These are phyloP conservation scores for Caerostris darwini DNA, from an alignment of 1,140 invertebrate species.

Conservation along the genomic window DNA sequence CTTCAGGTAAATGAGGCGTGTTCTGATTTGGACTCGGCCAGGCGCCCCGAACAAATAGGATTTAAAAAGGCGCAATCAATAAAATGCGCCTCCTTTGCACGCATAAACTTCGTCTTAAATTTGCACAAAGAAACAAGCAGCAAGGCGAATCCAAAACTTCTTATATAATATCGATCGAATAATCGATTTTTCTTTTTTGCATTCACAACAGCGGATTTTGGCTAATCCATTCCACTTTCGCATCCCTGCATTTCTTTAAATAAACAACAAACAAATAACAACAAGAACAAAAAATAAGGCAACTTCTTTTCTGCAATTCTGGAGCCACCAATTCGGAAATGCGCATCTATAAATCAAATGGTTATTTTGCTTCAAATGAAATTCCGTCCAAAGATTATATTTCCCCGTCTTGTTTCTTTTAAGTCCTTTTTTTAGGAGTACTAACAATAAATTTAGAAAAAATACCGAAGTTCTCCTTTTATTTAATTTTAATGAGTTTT, in stretches of 20 bases:
- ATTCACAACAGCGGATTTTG: background rate
- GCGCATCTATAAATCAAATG: background rate
- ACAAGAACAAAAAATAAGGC: background rate
- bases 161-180: too few species aligned
- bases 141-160: background rate
- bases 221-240: background rate
- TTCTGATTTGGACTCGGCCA: background rate
- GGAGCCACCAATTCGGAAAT: background rate
- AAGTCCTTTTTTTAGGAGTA: background rate
- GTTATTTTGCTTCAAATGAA: background rate
- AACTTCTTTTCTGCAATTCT: background rate
- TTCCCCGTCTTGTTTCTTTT: background rate
- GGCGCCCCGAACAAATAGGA: background rate
- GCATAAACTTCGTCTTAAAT: background rate
- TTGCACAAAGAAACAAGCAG: background rate
- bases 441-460: background rate
- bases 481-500: background rate
- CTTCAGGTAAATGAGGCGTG: too few species aligned
- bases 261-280: background rate
- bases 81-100: background rate
- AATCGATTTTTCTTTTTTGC: too few species aligned
- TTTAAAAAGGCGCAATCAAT: constrained; percentile 32
- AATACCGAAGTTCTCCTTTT: background rate
- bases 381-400: background rate
- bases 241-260: background rate